Evolutionary conservation across 2,797 vertebrate genomes (phyloP), one percentile per base, ranked within the genome.

Genomic region (Crenichthys baileyi): DNA sequence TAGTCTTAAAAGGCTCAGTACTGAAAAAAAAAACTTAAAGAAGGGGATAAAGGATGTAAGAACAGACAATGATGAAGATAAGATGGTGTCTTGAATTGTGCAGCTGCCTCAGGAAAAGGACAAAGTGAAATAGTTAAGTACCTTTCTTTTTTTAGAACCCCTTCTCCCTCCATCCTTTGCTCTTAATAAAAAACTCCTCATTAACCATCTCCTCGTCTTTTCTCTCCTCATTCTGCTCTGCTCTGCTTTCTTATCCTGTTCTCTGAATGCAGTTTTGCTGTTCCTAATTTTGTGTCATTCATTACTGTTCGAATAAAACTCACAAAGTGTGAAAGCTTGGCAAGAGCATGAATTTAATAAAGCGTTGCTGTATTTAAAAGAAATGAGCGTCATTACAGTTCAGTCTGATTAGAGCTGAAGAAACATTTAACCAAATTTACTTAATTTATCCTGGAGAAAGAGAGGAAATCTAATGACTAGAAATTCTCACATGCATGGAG

Each of bases 1-100:
- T 93, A 93, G 83, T 61, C 70, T 73, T 41, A 83, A 81, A 72
- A 78, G 78, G 79, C 79, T 90, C 78, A 78, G 80, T 44, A 39
- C 70, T 84, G 82, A 82, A 87, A 20, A 36, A 79, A 72, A 78
- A 1, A 61, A 20, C 75, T 75, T 75, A 72, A 29, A 73, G 24
- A 74, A 73, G 73, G 18, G 3, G 48, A 48, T 67, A 72, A 73
- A 39, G 61, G 29, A 29, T 39, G 68, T 41, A n/a, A 15, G 1
- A 46, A 20, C 16, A 44, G 46, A 20, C 16, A 2, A 65, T 15
- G 13, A 20, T 36, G 22, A 63, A 18, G 11, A 44, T 7, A 48
- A 44, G 24, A 31, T 48, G 53, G 67, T 36, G 48, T 70, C 77
- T 73, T 79, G 72, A 70, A 80, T 65, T 31, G 56, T 67, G 50